Base-by-base conservation (phyloP, 2,113 vertebrate species). In the Etia nguti region DNA sequence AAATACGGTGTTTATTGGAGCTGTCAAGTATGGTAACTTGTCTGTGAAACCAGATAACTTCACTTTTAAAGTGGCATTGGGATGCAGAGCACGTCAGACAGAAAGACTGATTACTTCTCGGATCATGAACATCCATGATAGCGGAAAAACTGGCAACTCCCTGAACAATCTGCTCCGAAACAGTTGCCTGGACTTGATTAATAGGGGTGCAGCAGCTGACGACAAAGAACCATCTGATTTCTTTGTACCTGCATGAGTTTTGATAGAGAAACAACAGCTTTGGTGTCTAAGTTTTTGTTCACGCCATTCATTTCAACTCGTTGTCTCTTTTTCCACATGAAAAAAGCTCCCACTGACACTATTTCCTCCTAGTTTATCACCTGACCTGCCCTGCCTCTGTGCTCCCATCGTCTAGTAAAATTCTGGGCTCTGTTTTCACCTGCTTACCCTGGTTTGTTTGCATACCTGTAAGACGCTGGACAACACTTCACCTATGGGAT, bases 131-230 rank as follows among this genome's bases (percentile, higher is more conserved):
- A 10, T 82, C 57, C 73, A 85, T 55, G 81, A 87, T 24, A 65
- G 86, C 60, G 16, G 81, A 87, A 84, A 81, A 89, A 75, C 52
- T 83, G 79, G 48, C 68, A 68, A 80, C 43, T 52, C 68, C n/a
- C 43, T 16, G 34, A 85, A 62, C 80, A 90, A 81, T 88, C 84
- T 94, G 88, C 62, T n/a, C n/a, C 22, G 38, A 50, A 90, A 89
- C 90, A 85, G 36, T 59, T 90, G 68, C 38, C 84, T 81, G 80
- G 62, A 80, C 59, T 79, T 88, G 84, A 94, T 88, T 86, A 89
- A 91, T 88, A 84, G 73, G 50, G 68, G 70, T 46, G 54, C 43
- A 85, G 31, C 83, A 87, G 34, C 81, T 34, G 57, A 82, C 31
- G 36, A 73, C 54, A 85, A 56, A n/a, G 26, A 82, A 15, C 68